Evolutionary conservation across 2,888 invertebrate species (phyloP).

Genomic region (Margaritifera margaritifera): DNA sequence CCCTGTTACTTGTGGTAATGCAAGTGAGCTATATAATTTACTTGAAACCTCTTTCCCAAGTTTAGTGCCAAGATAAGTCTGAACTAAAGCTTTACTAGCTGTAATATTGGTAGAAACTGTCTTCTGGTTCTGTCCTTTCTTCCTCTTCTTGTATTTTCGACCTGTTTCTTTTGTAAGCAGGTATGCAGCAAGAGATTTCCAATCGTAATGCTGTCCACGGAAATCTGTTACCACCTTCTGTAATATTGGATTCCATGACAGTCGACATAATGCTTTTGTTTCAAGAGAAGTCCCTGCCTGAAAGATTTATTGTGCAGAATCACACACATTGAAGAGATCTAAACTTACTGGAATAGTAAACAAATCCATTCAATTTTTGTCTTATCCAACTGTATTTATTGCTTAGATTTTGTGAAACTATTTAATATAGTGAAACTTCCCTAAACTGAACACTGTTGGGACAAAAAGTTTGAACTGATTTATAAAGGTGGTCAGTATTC

Average conservation of each 20-base stretch:
- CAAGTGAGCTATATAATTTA: neutral
- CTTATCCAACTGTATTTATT: too few relatives aligned
- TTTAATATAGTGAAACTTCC: too few relatives aligned
- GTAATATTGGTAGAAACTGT: slow-evolving; percentile 14
- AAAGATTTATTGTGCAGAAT: too few relatives aligned
- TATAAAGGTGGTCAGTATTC: too few relatives aligned
- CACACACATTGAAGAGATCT: too few relatives aligned
- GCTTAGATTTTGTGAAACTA: too few relatives aligned
- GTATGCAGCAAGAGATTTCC: slow-evolving; percentile 51
- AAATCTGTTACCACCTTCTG: slow-evolving; percentile 39
- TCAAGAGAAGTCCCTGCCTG: slow-evolving; percentile 13
- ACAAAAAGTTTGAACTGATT: too few relatives aligned
- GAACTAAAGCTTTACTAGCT: slow-evolving; percentile 21
- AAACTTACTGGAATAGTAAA: too few relatives aligned
- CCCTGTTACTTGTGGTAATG: too few relatives aligned
- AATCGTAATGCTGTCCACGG: slow-evolving; percentile 47
- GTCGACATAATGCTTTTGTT: slow-evolving; percentile 32
- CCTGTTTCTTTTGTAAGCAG: slow-evolving; percentile 52
- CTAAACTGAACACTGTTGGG: too few relatives aligned
- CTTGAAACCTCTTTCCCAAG: slow-evolving; percentile 13
- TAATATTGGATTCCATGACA: slow-evolving; percentile 31
- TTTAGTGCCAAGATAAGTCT: slow-evolving; percentile 23
- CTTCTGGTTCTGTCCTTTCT: slow-evolving; percentile 10
- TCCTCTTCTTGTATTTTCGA: slow-evolving; percentile 42
- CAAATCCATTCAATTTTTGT: too few relatives aligned